phyloP scores from a whole-genome alignment of 2,113 vertebrate species.

The Cyanistes caeruleus region DNA sequence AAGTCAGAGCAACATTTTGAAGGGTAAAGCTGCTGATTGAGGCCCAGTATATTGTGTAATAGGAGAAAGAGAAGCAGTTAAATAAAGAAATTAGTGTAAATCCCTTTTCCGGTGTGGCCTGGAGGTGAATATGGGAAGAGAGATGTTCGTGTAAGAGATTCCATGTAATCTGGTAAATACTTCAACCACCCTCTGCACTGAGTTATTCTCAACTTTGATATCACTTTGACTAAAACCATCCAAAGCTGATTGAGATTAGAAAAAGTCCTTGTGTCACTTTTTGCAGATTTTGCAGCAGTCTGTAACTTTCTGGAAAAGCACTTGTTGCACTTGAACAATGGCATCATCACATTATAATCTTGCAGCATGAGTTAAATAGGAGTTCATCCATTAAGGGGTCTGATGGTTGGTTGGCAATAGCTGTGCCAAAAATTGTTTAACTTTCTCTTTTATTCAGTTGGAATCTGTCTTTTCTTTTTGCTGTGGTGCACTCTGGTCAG shows the following conservation, averaged over 20 bases:
- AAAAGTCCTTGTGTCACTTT: neutral
- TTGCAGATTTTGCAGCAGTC: neutral
- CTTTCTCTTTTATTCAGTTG: neutral
- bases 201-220: neutral
- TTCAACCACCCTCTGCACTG: neutral
- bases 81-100: neutral
- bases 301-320: neutral
- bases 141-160: neutral
- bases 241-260: neutral
- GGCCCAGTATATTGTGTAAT: neutral
- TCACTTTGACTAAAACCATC: neutral
- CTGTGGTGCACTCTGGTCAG: neutral
- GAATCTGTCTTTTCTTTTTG: neutral
- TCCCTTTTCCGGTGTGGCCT: neutral
- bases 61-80: neutral
- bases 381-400: neutral
- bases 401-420: neutral
- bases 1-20: neutral
- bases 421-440: neutral
- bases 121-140: neutral
- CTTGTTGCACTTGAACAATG: neutral
- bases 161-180: neutral
- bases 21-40: neutral
- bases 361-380: neutral
- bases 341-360: neutral